phyloP scores from a whole-genome alignment of 2,113 vertebrate species.

The Polypterus bichir region DNA sequence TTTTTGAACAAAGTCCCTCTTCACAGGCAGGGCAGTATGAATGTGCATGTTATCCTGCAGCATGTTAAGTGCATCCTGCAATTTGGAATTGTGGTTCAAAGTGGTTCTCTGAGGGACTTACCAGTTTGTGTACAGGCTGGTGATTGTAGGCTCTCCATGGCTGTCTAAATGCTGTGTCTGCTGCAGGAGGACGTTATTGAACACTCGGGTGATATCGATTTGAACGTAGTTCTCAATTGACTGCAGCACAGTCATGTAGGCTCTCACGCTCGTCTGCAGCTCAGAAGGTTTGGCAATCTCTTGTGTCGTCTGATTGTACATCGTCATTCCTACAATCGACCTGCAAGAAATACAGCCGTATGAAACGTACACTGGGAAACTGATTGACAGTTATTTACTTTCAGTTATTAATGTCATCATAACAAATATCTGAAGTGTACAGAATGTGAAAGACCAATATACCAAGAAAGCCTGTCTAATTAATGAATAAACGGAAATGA shows the following conservation, averaged over 20 bases:
- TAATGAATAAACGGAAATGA: too few species aligned
- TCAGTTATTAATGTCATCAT: not conserved
- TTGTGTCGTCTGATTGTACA: slow-evolving; percentile 98
- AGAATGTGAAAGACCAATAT: too few species aligned
- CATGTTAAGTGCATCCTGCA: too few species aligned
- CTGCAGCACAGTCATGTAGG: slow-evolving; percentile 97
- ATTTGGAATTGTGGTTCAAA: not conserved
- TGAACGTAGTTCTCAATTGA: slow-evolving; percentile 98
- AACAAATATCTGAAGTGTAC: too few species aligned
- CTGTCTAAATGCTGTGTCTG: slow-evolving; percentile 98
- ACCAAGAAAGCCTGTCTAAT: too few species aligned
- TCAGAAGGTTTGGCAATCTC: slow-evolving; percentile 98
- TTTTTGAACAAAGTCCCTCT: too few species aligned
- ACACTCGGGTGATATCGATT: slow-evolving; percentile 95
- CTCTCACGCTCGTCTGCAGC: slow-evolving; percentile 87
- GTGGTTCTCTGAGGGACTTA: slow-evolving; percentile 35
- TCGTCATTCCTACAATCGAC: slow-evolving; percentile 98
- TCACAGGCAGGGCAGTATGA: too few species aligned
- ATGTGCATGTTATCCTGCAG: not conserved
- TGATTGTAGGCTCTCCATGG: slow-evolving; percentile 95
- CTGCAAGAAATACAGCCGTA: slow-evolving; percentile 34
- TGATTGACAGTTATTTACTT: not conserved
- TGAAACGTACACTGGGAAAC: not conserved
- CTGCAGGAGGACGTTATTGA: slow-evolving; percentile 96
- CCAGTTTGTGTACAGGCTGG: slow-evolving; percentile 97